Conservation (phyloP, 2,113 vertebrate genomes). For the Macquaria ambigua region DNA sequence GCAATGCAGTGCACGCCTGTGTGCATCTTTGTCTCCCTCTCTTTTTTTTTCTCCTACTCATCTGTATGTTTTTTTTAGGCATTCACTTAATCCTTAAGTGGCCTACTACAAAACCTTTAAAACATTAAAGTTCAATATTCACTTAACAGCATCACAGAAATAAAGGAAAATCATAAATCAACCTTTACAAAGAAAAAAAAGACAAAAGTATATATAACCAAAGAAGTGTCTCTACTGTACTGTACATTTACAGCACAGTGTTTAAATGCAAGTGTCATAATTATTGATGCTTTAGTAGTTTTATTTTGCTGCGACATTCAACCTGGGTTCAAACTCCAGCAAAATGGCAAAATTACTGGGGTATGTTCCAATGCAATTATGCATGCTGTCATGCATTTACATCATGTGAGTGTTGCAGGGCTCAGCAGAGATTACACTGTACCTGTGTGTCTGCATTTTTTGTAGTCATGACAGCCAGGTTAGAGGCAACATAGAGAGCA, state of each 20-base stretch:
- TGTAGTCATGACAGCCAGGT: slow-evolving; percentile 31
- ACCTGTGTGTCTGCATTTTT: slow-evolving; percentile 56
- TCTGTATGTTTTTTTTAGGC: slow-evolving; percentile 40
- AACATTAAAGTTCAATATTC: background rate
- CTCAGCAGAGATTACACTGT: slow-evolving; percentile 59
- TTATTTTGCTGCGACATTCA: slow-evolving; percentile 45
- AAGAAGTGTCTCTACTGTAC: background rate
- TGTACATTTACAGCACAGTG: background rate
- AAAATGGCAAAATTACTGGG: slow-evolving; percentile 72
- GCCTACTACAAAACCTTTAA: background rate
- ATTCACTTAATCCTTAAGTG: slow-evolving; percentile 7
- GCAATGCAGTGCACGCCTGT: slow-evolving; percentile 59
- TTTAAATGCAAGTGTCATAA: background rate
- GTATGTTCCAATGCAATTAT: slow-evolving; percentile 75
- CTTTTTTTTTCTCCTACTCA: background rate
- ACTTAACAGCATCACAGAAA: background rate
- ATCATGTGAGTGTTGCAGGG: slow-evolving; percentile 53
- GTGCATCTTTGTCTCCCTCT: slow-evolving; percentile 14
- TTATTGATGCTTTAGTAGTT: slow-evolving; percentile 12
- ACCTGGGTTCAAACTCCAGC: slow-evolving; percentile 47
- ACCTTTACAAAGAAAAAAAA: background rate
- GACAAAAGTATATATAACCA: background rate
- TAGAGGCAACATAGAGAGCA: background rate
- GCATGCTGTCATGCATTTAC: slow-evolving; percentile 71
- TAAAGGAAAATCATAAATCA: background rate